Evolutionary conservation across 2,113 vertebrate species (phyloP).

Genomic region (Pteropus alecto): DNA sequence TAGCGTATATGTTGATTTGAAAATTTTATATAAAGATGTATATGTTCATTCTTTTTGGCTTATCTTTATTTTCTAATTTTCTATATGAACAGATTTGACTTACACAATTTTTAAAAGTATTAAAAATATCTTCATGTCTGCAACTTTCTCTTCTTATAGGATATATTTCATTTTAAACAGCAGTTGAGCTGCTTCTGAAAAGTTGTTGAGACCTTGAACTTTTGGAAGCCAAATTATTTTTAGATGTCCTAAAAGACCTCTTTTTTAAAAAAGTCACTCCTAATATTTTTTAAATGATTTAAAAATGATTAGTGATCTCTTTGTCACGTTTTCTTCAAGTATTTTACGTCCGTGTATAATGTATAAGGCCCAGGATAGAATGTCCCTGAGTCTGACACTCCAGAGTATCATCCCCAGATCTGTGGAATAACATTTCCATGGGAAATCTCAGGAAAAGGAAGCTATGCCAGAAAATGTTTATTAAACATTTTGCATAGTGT

Average conservation of each 20-base stretch:
- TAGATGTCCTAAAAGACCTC: conserved; percentile 25
- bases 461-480: neutral
- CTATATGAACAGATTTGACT: neutral
- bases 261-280: neutral
- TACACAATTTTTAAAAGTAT: neutral
- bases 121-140: neutral
- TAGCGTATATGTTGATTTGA: neutral
- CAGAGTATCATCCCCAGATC: neutral
- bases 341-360: neutral
- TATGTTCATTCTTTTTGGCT: neutral
- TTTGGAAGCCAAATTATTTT: conserved; percentile 52
- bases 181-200: neutral
- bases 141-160: neutral
- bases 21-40: neutral
- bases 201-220: conserved; percentile 34
- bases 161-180: neutral
- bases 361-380: neutral
- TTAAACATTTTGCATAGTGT: neutral
- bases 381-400: neutral
- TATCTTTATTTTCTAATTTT: conserved; percentile 21
- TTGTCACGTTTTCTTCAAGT: neutral
- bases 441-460: neutral
- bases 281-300: neutral
- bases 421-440: neutral
- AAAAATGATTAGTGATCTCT: neutral